Percentiles rank a stretch among this genome's conserved stretches.
phyloP scores from a whole-genome alignment of 2,797 vertebrate species.

The Tauraco hartlaubi region DNA sequence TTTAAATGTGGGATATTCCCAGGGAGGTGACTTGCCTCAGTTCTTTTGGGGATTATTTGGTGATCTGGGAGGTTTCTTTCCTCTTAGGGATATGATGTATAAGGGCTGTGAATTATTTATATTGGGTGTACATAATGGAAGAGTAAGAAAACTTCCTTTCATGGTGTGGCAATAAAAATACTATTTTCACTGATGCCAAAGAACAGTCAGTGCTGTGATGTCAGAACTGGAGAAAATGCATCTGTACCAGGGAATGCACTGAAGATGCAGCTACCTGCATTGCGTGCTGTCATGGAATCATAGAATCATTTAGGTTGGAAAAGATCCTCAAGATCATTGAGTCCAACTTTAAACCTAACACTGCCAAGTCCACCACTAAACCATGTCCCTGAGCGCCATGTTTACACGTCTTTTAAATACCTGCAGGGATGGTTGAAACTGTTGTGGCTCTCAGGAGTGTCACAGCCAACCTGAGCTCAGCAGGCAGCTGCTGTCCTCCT shows the following conservation, averaged over 20 bases:
- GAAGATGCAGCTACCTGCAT: background rate
- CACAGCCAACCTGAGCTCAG: background rate
- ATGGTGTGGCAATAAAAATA: background rate
- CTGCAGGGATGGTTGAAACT: background rate
- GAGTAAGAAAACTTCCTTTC: background rate
- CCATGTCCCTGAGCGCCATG: too few species aligned
- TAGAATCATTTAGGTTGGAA: too few species aligned
- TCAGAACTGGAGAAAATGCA: background rate
- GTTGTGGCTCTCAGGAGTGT: background rate
- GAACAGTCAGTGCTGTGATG: background rate
- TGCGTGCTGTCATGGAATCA: background rate
- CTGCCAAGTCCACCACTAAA: too few species aligned
- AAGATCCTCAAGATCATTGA: too few species aligned
- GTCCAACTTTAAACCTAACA: too few species aligned
- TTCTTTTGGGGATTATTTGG: background rate
- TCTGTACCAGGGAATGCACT: background rate
- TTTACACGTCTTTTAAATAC: too few species aligned
- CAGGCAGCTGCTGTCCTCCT: background rate
- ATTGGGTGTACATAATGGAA: background rate
- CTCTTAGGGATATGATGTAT: background rate
- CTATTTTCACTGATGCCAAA: background rate
- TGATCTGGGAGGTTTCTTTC: background rate
- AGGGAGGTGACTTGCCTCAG: background rate
- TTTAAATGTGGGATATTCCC: background rate
- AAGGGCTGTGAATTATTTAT: background rate